Conservation (phyloP, 1,140 invertebrate genomes). For the Macrotrachela quadricornifera region DNA sequence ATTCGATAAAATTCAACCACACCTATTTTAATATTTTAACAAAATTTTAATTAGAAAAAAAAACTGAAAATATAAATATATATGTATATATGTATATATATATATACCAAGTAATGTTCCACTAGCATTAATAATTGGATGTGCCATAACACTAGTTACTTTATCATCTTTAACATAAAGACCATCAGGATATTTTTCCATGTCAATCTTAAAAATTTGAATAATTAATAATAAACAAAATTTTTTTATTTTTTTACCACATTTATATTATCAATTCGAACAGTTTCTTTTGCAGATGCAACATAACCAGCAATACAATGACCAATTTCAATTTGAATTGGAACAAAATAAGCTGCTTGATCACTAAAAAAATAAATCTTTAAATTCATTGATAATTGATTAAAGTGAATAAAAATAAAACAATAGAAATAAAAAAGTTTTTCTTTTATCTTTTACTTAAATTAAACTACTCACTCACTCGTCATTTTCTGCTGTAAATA, state of each 20-base stretch:
- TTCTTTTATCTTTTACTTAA: too few species aligned
- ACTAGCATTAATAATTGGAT: constrained; percentile 38
- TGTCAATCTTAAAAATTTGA: constrained; percentile 5
- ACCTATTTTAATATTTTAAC: too few species aligned
- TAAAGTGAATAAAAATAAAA: too few species aligned
- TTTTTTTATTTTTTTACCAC: too few species aligned
- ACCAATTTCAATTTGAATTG: constrained; percentile 11
- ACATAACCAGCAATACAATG: constrained; percentile 34
- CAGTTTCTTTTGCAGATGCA: constrained; percentile 29
- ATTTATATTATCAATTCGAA: constrained; percentile 20
- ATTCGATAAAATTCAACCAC: constrained; percentile 32
- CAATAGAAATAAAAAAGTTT: too few species aligned
- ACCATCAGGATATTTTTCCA: constrained; percentile 32
- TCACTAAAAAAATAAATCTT: constrained; percentile 3
- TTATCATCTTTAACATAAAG: constrained; percentile 19
- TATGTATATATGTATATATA: too few species aligned
- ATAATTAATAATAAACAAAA: too few species aligned
- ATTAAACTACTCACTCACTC: not conserved
- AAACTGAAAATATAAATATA: too few species aligned
- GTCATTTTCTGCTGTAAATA: constrained; percentile 9
- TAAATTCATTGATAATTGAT: too few species aligned
- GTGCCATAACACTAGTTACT: constrained; percentile 31
- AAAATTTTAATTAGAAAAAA: too few species aligned
- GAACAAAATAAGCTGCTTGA: constrained; percentile 7
- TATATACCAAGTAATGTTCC: constrained; percentile 29